A percentile compares a stretch with the other conserved stretches of the same genome.
Conservation (phyloP, 2,797 vertebrate species). For the Avahi laniger region DNA sequence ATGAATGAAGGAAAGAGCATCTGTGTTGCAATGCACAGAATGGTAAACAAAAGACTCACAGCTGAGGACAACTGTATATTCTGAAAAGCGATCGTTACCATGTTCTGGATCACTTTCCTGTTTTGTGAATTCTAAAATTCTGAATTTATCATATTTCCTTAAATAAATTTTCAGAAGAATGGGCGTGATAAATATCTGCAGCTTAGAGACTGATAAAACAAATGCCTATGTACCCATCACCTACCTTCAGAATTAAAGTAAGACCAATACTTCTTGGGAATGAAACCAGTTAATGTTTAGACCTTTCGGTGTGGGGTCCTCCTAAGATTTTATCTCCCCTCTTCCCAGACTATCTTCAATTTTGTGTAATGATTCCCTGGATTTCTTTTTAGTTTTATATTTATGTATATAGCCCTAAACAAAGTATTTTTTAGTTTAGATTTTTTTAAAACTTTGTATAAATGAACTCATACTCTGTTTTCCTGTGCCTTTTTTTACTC, state of each 20-base stretch:
- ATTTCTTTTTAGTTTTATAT: slow-evolving; percentile 17
- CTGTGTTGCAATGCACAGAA: background rate
- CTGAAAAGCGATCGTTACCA: background rate
- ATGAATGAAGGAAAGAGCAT: slow-evolving; percentile 28
- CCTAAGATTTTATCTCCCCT: background rate
- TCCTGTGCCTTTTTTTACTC: background rate
- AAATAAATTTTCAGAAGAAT: background rate
- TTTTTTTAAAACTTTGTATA: background rate
- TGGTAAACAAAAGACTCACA: background rate
- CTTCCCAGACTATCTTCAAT: background rate
- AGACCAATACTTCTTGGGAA: background rate
- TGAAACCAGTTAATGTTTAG: background rate
- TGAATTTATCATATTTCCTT: background rate
- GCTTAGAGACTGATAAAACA: slow-evolving; percentile 20
- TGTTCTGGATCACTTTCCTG: background rate
- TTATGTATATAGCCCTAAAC: background rate
- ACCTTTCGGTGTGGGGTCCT: background rate
- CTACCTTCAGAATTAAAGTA: background rate
- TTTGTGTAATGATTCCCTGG: background rate
- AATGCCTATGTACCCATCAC: background rate
- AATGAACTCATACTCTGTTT: background rate
- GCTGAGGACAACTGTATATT: slow-evolving; percentile 11
- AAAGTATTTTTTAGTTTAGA: slow-evolving; percentile 4
- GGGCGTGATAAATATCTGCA: background rate
- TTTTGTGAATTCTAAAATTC: background rate